These are phyloP conservation scores for Chrysotoxum bicinctum DNA, from an alignment of 2,888 invertebrate genomes.

Conservation along the genomic window DNA sequence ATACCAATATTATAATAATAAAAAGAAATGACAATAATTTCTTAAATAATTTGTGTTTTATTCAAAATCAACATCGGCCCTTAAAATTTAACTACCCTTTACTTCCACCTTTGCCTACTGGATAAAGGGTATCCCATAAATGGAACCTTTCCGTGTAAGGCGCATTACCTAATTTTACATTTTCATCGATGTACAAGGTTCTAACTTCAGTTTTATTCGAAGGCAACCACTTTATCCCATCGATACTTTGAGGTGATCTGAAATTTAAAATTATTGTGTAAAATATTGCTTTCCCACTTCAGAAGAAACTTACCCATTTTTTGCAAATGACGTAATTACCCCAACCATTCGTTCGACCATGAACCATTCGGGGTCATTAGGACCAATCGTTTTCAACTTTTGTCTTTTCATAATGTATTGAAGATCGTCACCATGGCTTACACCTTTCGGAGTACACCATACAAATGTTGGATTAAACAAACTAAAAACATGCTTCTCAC, in stretches of 20 bases:
- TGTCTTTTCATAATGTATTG: conserved; percentile 76
- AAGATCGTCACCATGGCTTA: conserved; percentile 78
- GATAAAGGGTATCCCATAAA: conserved; percentile 71
- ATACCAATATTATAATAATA: too few species aligned
- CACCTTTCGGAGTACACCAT: conserved; percentile 48
- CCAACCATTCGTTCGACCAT: conserved; percentile 80
- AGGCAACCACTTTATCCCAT: conserved; percentile 42
- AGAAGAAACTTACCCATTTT: conserved; percentile 75
- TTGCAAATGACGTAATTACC: conserved; percentile 80
- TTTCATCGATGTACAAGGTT: conserved; percentile 67
- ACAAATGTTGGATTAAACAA: neutral
- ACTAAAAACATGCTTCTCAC: conserved; percentile 42
- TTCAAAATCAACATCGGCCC: too few species aligned
- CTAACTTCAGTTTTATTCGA: neutral
- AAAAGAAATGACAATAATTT: too few species aligned
- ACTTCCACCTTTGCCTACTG: conserved; percentile 2
- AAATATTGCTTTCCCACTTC: neutral
- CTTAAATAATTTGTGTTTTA: too few species aligned
- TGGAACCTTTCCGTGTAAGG: conserved; percentile 55
- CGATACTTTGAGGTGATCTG: conserved; percentile 4
- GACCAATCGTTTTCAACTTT: conserved; percentile 76
- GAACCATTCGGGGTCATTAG: conserved; percentile 78
- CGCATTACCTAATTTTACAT: conserved; percentile 45
- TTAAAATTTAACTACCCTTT: too few species aligned
- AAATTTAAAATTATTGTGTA: neutral